These are phyloP conservation scores for Therioaphis trifolii DNA, from an alignment of 2,888 invertebrate species.

Conservation along the genomic window DNA sequence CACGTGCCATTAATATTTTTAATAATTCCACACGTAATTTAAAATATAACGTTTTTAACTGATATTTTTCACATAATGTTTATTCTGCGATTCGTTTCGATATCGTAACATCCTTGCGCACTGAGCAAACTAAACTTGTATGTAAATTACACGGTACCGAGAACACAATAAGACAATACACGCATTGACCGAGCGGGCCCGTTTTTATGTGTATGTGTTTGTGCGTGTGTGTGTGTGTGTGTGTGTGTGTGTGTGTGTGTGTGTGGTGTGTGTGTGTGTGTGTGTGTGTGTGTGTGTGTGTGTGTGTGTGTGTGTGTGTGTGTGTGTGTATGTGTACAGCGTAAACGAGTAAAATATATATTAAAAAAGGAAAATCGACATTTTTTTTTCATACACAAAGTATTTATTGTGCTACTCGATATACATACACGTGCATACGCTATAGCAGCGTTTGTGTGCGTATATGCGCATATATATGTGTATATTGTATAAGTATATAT, in stretches of 20 bases:
- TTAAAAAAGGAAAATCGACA: conserved; percentile 36
- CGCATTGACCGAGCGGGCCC: background rate
- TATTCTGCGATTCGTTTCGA: conserved; percentile 2
- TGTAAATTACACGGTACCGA: conserved; percentile 33
- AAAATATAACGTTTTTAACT: conserved; percentile 22
- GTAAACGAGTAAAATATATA: conserved; percentile 14
- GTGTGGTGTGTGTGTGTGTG: no score
- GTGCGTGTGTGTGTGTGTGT: no score
- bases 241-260: no score
- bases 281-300: no score
- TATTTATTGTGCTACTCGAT: background rate
- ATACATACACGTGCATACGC: background rate
- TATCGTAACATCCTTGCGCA: conserved; percentile 3
- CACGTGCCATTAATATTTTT: conserved; percentile 23
- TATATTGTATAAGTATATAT: background rate
- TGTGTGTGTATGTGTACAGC: background rate
- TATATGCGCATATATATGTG: background rate
- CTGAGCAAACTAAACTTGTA: conserved; percentile 42
- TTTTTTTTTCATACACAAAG: background rate
- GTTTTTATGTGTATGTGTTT: no score
- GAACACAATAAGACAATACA: conserved; percentile 48
- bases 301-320: no score
- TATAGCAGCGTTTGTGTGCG: no score
- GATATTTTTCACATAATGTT: conserved; percentile 33
- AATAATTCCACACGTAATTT: background rate